These are phyloP conservation scores for Copsychus sechellarum DNA, from an alignment of 2,113 vertebrate species.

Conservation along the genomic window DNA sequence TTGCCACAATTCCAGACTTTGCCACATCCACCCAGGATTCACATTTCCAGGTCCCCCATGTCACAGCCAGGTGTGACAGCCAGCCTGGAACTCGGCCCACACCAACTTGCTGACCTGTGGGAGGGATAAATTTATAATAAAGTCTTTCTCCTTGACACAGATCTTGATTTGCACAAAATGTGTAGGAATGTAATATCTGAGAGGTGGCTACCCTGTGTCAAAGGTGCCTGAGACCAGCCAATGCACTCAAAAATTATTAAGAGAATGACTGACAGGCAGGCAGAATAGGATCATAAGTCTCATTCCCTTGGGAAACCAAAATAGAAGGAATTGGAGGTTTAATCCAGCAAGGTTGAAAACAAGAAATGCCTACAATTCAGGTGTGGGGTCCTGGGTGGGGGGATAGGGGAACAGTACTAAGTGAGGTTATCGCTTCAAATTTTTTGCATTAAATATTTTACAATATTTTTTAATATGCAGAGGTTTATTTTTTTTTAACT, in stretches of 20 bases:
- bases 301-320: background rate
- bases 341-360: background rate
- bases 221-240: conserved; percentile 4
- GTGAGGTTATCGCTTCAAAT: accelerated
- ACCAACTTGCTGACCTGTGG: background rate
- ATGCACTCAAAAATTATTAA: conserved; percentile 11
- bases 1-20: background rate
- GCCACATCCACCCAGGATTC: background rate
- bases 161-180: background rate
- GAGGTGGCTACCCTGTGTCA: background rate
- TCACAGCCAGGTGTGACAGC: background rate
- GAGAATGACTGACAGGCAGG: background rate
- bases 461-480: background rate
- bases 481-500: background rate
- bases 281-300: background rate
- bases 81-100: background rate
- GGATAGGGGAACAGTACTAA: background rate
- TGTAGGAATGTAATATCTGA: conserved; percentile 5
- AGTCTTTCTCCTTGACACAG: background rate
- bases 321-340: background rate
- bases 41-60: background rate
- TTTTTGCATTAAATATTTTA: background rate
- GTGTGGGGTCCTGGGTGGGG: background rate
- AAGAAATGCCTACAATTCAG: background rate
- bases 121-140: background rate